phyloP scores from a whole-genome alignment of 2,888 invertebrate genomes.

The Arge pagana region DNA sequence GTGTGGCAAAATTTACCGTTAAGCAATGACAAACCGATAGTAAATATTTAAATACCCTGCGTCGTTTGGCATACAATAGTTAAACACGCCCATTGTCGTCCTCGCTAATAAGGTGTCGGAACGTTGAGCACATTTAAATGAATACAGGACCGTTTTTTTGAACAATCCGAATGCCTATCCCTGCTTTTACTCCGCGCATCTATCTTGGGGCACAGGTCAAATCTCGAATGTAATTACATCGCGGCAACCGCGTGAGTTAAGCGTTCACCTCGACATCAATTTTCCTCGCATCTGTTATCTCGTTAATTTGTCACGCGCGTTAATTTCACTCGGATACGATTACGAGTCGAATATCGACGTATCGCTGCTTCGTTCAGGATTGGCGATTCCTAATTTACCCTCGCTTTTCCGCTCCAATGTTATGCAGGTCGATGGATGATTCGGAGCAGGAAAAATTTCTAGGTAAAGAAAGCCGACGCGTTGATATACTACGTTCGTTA shows the following conservation, averaged over 20 bases:
- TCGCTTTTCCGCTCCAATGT: background rate
- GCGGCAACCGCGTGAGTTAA: no score
- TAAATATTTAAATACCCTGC: constrained; percentile 16
- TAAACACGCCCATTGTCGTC: constrained; percentile 8
- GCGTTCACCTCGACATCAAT: no score
- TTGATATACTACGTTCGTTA: constrained; percentile 28
- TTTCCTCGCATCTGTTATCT: no score
- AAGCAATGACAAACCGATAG: constrained; percentile 14
- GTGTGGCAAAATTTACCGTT: constrained; percentile 12
- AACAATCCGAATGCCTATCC: no score
- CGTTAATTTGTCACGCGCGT: no score
- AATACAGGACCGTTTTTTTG: constrained; percentile 10
- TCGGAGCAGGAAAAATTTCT: constrained; percentile 13
- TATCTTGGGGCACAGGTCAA: background rate
- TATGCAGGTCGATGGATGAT: background rate
- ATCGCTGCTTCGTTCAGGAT: no score
- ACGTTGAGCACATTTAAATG: constrained; percentile 12
- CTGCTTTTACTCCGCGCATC: background rate
- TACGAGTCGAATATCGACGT: no score
- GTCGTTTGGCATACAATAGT: constrained; percentile 8
- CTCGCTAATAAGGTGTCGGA: constrained; percentile 14
- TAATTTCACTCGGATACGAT: no score
- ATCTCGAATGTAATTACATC: background rate
- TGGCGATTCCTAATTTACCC: no score
- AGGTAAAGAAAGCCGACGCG: constrained; percentile 13